Percentiles rank a stretch among this genome's conserved stretches.
Conservation (phyloP, 2,797 vertebrate species). For the Microctenopoma steveboyesi region DNA sequence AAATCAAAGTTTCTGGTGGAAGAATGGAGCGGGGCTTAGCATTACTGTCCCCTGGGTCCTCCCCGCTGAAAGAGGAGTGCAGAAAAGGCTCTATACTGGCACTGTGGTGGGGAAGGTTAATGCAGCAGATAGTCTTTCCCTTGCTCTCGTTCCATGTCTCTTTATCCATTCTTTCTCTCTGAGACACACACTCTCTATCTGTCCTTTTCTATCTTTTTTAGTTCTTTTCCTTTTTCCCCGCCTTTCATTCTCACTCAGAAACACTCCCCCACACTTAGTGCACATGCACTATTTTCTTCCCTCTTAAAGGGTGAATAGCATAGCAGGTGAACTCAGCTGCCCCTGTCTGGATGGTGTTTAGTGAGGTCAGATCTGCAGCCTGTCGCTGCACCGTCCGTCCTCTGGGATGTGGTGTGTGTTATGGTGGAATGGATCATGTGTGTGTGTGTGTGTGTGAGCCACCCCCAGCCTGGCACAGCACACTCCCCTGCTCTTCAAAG, state of each 20-base stretch:
- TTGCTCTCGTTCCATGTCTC: slow-evolving; percentile 76
- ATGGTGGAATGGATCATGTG: slow-evolving; percentile 35
- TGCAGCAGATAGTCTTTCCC: slow-evolving; percentile 98
- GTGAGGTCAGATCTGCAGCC: slow-evolving; percentile 37
- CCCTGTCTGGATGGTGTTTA: slow-evolving; percentile 26
- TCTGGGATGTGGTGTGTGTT: slow-evolving; percentile 56
- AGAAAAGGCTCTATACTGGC: slow-evolving; percentile 88
- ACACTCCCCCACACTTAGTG: neutral
- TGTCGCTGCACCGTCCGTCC: slow-evolving; percentile 36
- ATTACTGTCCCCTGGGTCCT: slow-evolving; percentile 96
- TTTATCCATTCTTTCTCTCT: slow-evolving; percentile 65
- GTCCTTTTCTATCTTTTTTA: slow-evolving; percentile 36
- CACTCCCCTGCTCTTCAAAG: slow-evolving; percentile 68
- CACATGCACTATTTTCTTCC: slow-evolving; percentile 16
- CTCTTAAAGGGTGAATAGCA: slow-evolving; percentile 17
- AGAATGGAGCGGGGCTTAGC: slow-evolving; percentile 96
- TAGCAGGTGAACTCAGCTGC: slow-evolving; percentile 51
- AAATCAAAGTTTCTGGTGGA: slow-evolving; percentile 96
- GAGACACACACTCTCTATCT: slow-evolving; percentile 46
- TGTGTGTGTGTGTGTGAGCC: slow-evolving; percentile 34
- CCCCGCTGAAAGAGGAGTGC: slow-evolving; percentile 97
- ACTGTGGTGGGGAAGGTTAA: slow-evolving; percentile 92
- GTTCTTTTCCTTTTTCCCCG: slow-evolving; percentile 37
- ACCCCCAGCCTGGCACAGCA: slow-evolving; percentile 32
- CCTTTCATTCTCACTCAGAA: slow-evolving; percentile 31